These are phyloP conservation scores for Salvelinus fontinalis DNA, from an alignment of 2,113 vertebrate genomes.

Conservation along the genomic window DNA sequence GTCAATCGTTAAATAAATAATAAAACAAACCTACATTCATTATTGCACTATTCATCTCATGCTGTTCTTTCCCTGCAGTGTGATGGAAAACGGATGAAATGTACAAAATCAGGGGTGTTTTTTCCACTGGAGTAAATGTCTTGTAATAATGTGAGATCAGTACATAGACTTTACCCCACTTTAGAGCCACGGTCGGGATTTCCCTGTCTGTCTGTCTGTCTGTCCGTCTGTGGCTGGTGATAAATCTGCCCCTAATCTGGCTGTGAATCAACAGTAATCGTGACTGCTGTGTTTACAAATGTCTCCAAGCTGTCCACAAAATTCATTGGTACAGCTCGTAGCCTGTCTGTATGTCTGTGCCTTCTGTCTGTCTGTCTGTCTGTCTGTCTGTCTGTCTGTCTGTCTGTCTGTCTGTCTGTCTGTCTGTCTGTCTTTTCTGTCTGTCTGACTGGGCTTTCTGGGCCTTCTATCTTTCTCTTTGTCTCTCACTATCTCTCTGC, in stretches of 20 bases:
- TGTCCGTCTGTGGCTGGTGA: no score
- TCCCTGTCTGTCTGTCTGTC: conserved; percentile 3
- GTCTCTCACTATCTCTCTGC: no score
- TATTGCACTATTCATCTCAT: not conserved
- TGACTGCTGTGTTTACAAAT: conserved; percentile 23
- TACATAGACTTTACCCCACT: conserved; percentile 10
- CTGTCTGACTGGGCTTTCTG: no score
- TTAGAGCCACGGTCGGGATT: conserved; percentile 9
- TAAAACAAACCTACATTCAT: conserved; percentile 13
- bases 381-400: no score
- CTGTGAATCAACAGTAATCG: conserved; percentile 47
- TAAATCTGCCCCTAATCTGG: not conserved
- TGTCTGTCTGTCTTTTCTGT: no score
- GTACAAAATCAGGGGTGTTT: no score
- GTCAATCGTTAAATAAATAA: conserved; percentile 21
- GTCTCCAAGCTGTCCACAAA: conserved; percentile 22
- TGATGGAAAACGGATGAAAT: no score
- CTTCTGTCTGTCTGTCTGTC: no score
- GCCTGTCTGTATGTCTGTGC: no score
- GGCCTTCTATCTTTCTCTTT: no score
- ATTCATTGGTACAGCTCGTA: conserved; percentile 17
- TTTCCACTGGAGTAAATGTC: conserved; percentile 10
- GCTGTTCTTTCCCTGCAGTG: not conserved
- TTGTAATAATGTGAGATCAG: not conserved
- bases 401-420: no score